phyloP scores from a whole-genome alignment of 2,797 vertebrate genomes.

The Lacerta viridis region DNA sequence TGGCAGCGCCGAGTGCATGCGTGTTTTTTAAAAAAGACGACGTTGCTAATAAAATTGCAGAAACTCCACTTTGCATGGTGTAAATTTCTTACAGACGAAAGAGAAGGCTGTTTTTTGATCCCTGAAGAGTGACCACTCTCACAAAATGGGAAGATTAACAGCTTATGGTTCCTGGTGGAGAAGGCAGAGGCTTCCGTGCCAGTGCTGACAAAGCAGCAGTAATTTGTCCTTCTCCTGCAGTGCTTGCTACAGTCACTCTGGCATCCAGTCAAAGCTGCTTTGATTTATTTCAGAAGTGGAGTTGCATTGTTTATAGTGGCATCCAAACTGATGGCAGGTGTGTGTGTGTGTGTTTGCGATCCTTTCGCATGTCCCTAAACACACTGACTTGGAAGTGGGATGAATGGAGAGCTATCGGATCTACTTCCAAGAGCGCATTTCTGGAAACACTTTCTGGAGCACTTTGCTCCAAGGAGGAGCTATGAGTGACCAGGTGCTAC shows the following conservation, averaged over 20 bases:
- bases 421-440: background rate
- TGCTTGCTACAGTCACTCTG: slow-evolving; percentile 21
- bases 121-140: slow-evolving; percentile 37
- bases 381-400: background rate
- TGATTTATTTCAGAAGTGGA: slow-evolving; percentile 29
- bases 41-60: slow-evolving; percentile 25
- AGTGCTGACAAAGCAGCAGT: slow-evolving; percentile 24
- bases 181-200: slow-evolving; percentile 6
- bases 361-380: background rate
- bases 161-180: slow-evolving; percentile 29
- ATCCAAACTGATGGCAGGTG: background rate
- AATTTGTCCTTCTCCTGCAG: slow-evolving; percentile 17
- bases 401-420: background rate
- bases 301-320: slow-evolving; percentile 16
- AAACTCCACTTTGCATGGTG: background rate
- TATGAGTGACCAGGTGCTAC: background rate
- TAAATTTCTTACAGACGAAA: background rate
- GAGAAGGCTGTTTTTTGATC: slow-evolving; percentile 25
- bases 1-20: background rate
- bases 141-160: slow-evolving; percentile 40
- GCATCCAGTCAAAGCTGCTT: slow-evolving; percentile 13
- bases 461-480: background rate
- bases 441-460: background rate
- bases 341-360: background rate
- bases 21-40: slow-evolving; percentile 10